Conservation (phyloP, 2,797 vertebrate species). For the Syngnathus rostellatus region DNA sequence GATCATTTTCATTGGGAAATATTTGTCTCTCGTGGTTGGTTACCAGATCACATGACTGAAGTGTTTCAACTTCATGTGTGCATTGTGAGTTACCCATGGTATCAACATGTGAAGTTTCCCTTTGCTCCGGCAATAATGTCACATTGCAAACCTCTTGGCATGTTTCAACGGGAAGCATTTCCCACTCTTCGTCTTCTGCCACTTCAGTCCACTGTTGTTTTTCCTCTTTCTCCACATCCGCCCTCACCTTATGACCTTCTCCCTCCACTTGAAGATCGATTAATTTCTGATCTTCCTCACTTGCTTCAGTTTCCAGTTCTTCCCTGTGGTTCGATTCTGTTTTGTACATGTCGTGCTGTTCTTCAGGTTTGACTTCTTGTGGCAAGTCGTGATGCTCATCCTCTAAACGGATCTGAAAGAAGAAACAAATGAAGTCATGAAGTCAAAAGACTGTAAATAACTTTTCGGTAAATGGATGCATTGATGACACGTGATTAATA, state of each 20-base stretch:
- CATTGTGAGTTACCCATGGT: fast-evolving
- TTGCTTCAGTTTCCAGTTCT: constrained; percentile 5
- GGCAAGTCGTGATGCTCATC: constrained; percentile 12
- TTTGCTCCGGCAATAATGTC: background rate
- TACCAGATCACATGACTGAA: background rate
- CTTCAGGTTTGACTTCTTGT: constrained; percentile 19
- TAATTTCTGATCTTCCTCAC: constrained; percentile 14
- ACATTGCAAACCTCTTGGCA: background rate
- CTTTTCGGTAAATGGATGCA: background rate
- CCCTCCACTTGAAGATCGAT: constrained; percentile 19
- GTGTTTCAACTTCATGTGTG: constrained; percentile 1
- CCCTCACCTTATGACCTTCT: constrained; percentile 9
- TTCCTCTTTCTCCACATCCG: background rate
- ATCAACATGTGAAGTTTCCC: constrained; percentile 5
- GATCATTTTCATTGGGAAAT: background rate
- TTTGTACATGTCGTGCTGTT: background rate
- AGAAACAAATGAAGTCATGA: background rate
- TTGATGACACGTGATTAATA: background rate
- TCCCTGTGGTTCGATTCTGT: constrained; percentile 4
- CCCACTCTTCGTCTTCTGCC: constrained; percentile 17
- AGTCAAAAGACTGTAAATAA: background rate
- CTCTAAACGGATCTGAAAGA: constrained; percentile 19
- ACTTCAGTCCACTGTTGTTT: constrained; percentile 17
- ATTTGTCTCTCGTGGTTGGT: background rate
- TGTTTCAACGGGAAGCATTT: background rate